Conservation (phyloP, 2,888 invertebrate genomes). For the Venusia cambrica region DNA sequence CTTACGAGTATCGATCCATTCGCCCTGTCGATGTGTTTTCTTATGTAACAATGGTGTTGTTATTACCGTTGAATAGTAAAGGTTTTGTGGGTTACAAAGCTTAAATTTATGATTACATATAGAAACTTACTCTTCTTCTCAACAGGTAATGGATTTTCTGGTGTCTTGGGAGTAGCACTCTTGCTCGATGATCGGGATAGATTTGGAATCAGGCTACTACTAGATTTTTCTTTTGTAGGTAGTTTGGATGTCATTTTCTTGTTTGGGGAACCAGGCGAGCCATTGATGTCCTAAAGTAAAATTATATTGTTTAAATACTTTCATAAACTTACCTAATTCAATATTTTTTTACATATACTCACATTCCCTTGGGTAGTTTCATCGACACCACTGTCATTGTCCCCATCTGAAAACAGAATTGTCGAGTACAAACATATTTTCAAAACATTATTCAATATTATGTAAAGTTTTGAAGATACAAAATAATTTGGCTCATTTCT, state of each 20-base stretch:
- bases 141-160: constrained; percentile 79
- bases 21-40: not conserved
- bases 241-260: constrained; percentile 85
- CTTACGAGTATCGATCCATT: constrained; percentile 19
- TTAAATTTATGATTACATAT: too few relatives aligned
- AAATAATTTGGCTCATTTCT: constrained; percentile 68
- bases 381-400: constrained; percentile 91
- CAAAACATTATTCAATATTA: too few relatives aligned
- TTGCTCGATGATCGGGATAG: constrained; percentile 82
- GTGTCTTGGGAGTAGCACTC: constrained; percentile 84
- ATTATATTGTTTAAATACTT: not conserved
- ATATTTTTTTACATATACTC: constrained; percentile 55
- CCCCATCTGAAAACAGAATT: constrained; percentile 84
- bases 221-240: constrained; percentile 72
- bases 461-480: too few relatives aligned
- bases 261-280: constrained; percentile 86
- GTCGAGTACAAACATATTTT: constrained; percentile 39
- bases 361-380: constrained; percentile 91
- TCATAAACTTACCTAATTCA: too few relatives aligned
- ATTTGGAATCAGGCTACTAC: constrained; percentile 72
- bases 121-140: constrained; percentile 87
- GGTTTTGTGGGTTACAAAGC: too few relatives aligned
- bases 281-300: constrained; percentile 81
- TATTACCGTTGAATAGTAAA: too few relatives aligned
- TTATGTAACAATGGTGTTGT: too few relatives aligned